These are phyloP conservation scores for Sebastes itinus DNA, from an alignment of 2,797 vertebrate species.

Conservation along the genomic window DNA sequence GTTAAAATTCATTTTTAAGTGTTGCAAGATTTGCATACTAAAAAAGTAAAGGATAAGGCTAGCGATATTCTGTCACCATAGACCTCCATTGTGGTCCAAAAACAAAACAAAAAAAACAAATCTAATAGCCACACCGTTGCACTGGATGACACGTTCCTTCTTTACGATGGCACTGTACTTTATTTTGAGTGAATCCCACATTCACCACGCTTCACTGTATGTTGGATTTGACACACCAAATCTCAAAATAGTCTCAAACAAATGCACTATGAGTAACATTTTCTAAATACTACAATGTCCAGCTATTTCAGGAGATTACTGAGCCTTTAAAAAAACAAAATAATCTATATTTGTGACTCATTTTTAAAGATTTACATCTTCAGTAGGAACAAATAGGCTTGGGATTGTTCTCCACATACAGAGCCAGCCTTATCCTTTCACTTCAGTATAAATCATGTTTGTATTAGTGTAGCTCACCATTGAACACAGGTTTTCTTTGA, in stretches of 20 bases:
- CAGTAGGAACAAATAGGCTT: background rate
- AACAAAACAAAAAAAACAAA: background rate
- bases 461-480: background rate
- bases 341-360: background rate
- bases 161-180: background rate
- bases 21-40: background rate
- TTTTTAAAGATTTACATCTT: background rate
- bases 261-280: background rate
- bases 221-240: background rate
- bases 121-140: background rate
- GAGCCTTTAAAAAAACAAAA: background rate
- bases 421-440: slow-evolving; percentile 9
- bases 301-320: background rate
- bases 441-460: background rate
- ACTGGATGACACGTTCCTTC: background rate
- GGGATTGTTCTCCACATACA: background rate
- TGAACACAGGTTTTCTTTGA: background rate
- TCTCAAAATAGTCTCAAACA: background rate
- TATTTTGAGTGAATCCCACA: background rate
- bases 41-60: background rate
- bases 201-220: background rate
- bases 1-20: background rate
- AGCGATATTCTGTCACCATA: background rate
- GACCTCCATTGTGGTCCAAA: background rate
- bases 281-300: background rate